Evolutionary conservation across 2,888 invertebrate genomes (phyloP), one percentile per base, ranked within the genome.

Genomic region (Rhaphigaster nebulosa): DNA sequence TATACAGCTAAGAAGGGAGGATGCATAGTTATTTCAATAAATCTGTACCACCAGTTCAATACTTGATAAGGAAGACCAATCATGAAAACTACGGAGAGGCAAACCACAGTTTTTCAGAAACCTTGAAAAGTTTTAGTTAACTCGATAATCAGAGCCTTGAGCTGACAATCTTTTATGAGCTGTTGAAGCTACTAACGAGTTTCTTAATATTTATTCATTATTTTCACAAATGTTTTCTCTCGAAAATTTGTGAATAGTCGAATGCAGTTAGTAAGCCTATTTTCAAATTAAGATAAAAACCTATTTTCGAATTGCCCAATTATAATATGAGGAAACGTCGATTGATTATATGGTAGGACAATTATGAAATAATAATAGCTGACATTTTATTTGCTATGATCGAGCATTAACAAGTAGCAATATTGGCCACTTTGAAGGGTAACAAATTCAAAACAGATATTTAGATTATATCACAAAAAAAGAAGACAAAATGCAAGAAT

Each of bases 91-190:
- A 10, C 10, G 45, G 10, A 45, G 6, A 45, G 45, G 10, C 4
- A 76, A 76, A 76, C 70, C 70, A 15, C 70, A 38, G 34, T 8
- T 76, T 76, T 76, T 76, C 1, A 38, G 34, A 76, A 76, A 76
- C 70, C 70, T 76, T 76, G 38, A 76, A 76, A 38, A 76, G 34
- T 76, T 38, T 76, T 76, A 76, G 70, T 76, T 76, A 76, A 76
- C 38, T 76, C 70, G 70, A 76, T 76, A 76, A 76, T 76, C 6
- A 38, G 1, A 38, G 70, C 34, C 70, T 76, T 76, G 20, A 38
- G 70, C 20, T 23, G 8, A 10, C 20, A 10, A 38, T 23, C 38
- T 1, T 20, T 76, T 1, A 38, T 23, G 29, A 38, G 29, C 60
- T 60, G 60, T 60, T 60, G n/a, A 60, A n/a, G 70, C 70, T 34